Base-by-base conservation (phyloP, 2,113 vertebrate species). In the Ochotona curzoniae region DNA sequence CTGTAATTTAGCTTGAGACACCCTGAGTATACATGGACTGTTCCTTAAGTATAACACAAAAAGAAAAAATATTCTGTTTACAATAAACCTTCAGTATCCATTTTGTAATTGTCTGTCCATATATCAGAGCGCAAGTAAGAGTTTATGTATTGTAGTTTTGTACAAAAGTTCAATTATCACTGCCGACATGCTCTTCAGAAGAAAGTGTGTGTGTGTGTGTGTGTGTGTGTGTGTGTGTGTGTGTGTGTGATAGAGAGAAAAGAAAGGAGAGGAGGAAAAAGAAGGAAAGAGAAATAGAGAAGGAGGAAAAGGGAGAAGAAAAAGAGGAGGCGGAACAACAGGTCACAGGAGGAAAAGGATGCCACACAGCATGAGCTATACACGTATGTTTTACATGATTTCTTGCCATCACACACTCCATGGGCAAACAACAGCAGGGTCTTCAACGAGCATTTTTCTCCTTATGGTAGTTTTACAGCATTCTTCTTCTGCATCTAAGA, bases 251-350 rank as follows among this genome's bases (percentile, higher is more conserved):
- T 3, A 11, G 38, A 38, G 26, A n/a, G n/a, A n/a, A 12, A 60
- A 57, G 25, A 15, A 21, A 8, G 35, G 0, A 35, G 1, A 9
- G 35, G 35, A 44, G 23, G 49, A 17, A 15, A 15, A n/a, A 18
- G 70, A 32, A 51, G 14, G 51, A n/a, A n/a, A n/a, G n/a, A 76
- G 10, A 5, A 35, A 12, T 8, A n/a, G 57, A 75, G 54, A 23
- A 23, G 83, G 80, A 93, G 76, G 38, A 76, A 30, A 13, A 28
- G 47, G 89, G 23, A 84, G 74, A 83, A 57, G 61, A 91, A 61
- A 91, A 2, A 1, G 74, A 93, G 84, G 89, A 96, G n/a, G 7
- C 5, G 18, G 54, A 57, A 57, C 14, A 57, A 18, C 18, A 57
- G 54, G 54, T 57, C 14, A 18, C 3, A 5, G 54, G 54, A 80